Percentiles rank a stretch among this genome's conserved stretches.
Conservation (phyloP, 2,797 vertebrate genomes). For the Esox lucius region DNA sequence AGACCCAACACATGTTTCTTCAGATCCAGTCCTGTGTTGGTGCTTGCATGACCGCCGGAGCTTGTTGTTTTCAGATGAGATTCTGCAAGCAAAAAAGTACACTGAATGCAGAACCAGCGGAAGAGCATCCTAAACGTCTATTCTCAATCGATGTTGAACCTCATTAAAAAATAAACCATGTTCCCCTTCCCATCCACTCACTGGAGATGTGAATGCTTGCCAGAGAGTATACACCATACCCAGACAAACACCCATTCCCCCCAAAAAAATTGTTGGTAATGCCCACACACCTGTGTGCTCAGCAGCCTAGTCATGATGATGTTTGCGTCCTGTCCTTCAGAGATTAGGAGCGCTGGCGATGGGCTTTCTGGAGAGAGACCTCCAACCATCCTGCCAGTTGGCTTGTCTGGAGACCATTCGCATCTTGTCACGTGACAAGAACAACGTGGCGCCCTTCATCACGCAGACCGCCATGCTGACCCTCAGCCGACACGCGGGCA, state of each 20-base stretch:
- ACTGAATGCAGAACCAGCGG: not conserved
- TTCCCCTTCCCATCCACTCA: not conserved
- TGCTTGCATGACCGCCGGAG: too few species aligned
- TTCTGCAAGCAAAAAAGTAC: not conserved
- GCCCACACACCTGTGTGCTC: not conserved
- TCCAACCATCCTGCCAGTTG: conserved; percentile 85
- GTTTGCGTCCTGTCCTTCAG: conserved; percentile 56
- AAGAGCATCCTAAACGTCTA: conserved; percentile 10
- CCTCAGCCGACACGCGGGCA: conserved; percentile 78
- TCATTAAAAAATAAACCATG: conserved; percentile 12
- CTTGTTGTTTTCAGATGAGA: too few species aligned
- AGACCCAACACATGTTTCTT: too few species aligned
- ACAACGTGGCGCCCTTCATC: conserved; percentile 79
- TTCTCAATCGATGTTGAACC: conserved; percentile 14
- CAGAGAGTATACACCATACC: not conserved
- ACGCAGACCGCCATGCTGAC: conserved; percentile 77
- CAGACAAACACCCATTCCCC: not conserved
- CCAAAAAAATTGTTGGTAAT: not conserved
- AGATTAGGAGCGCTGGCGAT: conserved; percentile 83
- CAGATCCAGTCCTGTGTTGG: too few species aligned
- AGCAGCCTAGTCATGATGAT: not conserved
- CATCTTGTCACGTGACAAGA: conserved; percentile 87
- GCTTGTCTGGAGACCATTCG: conserved; percentile 88
- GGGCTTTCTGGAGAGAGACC: conserved; percentile 77
- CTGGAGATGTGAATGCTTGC: not conserved